A percentile compares a stretch with the other conserved stretches of the same genome.
Conservation (phyloP, 2,113 vertebrate genomes). For the Apteryx mantelli region DNA sequence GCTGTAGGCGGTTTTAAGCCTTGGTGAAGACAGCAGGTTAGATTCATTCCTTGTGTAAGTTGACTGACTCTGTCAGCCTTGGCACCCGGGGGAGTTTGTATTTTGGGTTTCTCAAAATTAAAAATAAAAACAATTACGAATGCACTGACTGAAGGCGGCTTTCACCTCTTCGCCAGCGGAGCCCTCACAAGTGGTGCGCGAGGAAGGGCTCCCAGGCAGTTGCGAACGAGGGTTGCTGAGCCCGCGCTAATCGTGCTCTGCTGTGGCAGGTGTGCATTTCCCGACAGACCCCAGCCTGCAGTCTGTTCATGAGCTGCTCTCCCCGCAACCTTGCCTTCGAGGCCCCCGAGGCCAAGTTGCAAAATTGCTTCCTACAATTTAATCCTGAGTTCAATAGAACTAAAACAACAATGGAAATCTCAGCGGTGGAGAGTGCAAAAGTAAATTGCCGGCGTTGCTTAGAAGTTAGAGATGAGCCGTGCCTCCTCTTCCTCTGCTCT, state of each 20-base stretch:
- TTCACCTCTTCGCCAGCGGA: neutral
- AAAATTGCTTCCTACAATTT: conserved; percentile 27
- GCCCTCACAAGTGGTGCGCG: rapidly evolving
- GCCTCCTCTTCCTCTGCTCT: conserved; percentile 32
- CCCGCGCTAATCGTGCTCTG: neutral
- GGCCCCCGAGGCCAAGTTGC: neutral
- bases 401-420: conserved; percentile 19
- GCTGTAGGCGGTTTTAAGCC: conserved; percentile 2
- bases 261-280: neutral
- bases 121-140: neutral
- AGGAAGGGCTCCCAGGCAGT: neutral
- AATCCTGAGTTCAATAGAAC: conserved; percentile 3
- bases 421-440: neutral
- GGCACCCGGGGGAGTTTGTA: rapidly evolving
- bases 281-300: neutral
- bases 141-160: neutral
- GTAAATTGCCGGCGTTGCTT: neutral
- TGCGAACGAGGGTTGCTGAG: neutral
- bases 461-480: neutral
- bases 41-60: neutral
- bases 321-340: neutral
- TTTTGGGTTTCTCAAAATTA: neutral
- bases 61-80: rapidly evolving
- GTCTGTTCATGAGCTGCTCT: neutral
- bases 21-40: neutral